Evolutionary conservation across 2,888 invertebrate genomes (phyloP).

Genomic region (Acrobasis repandana): DNA sequence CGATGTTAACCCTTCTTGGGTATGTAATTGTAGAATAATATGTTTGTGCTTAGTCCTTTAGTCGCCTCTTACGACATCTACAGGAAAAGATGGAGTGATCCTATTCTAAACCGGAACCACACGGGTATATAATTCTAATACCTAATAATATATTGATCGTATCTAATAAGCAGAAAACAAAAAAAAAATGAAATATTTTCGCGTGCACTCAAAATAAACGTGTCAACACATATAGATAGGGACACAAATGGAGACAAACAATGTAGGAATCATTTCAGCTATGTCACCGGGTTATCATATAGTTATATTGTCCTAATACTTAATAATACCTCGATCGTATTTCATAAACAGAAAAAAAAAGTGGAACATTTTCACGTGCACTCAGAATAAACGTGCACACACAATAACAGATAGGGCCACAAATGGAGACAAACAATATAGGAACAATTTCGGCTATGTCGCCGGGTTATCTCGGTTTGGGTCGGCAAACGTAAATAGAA

Average conservation of each 20-base stretch:
- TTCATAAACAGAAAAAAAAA: neutral
- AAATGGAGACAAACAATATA: constrained; percentile 46
- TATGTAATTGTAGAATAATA: too few species aligned
- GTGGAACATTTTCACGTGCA: constrained; percentile 17
- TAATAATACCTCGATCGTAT: neutral
- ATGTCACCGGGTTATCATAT: constrained; percentile 57
- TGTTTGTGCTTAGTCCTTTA: too few species aligned
- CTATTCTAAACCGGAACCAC: too few species aligned
- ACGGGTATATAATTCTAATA: too few species aligned
- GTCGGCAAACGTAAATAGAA: constrained; percentile 43
- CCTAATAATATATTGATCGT: neutral
- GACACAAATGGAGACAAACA: constrained; percentile 40
- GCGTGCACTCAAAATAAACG: constrained; percentile 16
- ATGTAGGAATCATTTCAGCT: constrained; percentile 56
- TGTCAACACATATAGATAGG: constrained; percentile 30
- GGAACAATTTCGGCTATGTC: constrained; percentile 56
- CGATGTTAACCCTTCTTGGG: too few species aligned
- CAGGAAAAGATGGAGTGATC: too few species aligned
- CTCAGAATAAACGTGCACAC: constrained; percentile 16
- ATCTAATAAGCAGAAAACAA: neutral
- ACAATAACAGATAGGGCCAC: constrained; percentile 31
- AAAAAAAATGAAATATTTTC: constrained; percentile 7
- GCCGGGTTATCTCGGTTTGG: constrained; percentile 50
- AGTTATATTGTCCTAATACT: too few species aligned
- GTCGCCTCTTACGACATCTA: too few species aligned